Conservation (phyloP, 2,888 invertebrate species). For the Tubulanus polymorphus region DNA sequence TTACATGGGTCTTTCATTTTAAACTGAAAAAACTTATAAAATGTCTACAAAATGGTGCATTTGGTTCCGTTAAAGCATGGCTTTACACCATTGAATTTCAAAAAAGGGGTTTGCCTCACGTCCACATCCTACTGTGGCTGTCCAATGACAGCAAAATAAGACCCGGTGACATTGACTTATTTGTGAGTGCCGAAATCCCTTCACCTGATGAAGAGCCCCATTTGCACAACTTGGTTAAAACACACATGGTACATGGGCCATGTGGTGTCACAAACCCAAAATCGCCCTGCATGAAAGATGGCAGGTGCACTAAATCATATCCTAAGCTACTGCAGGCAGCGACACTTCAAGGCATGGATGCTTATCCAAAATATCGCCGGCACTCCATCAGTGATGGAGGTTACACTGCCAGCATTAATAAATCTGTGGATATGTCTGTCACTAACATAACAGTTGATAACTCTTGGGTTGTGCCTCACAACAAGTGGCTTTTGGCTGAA, state of each 20-base stretch:
- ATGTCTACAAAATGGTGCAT: constrained; percentile 23
- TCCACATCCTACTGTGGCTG: constrained; percentile 28
- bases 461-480: constrained; percentile 22
- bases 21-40: constrained; percentile 14
- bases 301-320: constrained; percentile 48
- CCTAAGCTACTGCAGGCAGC: too few relatives aligned
- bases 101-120: constrained; percentile 39
- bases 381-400: constrained; percentile 13
- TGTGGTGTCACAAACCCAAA: too few relatives aligned
- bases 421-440: too few relatives aligned
- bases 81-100: constrained; percentile 37
- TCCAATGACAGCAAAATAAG: constrained; percentile 27
- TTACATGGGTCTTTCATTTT: constrained; percentile 15
- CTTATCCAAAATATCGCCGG: constrained; percentile 46
- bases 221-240: constrained; percentile 19
- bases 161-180: constrained; percentile 13
- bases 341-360: constrained; percentile 36
- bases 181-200: constrained; percentile 27
- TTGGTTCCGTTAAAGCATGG: constrained; percentile 19
- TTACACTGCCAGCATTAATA: too few relatives aligned
- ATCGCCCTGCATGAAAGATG: constrained; percentile 48
- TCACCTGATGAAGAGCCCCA: constrained; percentile 18
- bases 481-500: constrained; percentile 23
- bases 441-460: constrained; percentile 13
- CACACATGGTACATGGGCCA: constrained; percentile 29